Base-by-base conservation (phyloP, 2,888 invertebrate genomes). In the Myopa testacea region DNA sequence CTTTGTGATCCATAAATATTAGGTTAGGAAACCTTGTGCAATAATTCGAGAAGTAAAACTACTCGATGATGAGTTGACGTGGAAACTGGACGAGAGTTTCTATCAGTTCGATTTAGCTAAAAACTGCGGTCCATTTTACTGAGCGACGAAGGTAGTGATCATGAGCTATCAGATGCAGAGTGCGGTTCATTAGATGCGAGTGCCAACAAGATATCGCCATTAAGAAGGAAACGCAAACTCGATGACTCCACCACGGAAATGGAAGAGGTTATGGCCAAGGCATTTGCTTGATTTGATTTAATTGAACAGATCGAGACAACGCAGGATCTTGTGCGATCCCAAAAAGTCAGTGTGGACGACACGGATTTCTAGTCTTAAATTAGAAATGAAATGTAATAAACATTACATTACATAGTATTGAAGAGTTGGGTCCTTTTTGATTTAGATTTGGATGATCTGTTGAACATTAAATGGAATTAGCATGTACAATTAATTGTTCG, bases 41-140 rank as follows among this genome's bases (percentile, higher is more conserved):
- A n/a, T n/a, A n/a, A n/a, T n/a, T n/a, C n/a, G n/a, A n/a, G n/a
- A n/a, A n/a, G n/a, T n/a, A 16, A 55, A 68, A n/a, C 63, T 50
- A 62, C 63, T 58, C 34, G 7, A 63, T 7, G 70, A 80, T 6
- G 81, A 82, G 34, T 70, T 84, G 19, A 82, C 81, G 8, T 80
- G 82, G 3, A 75, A 80, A 14, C 76, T 84, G 34, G 84, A 84
- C 71, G 80, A 83, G 4, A 82, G 82, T 2, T 76, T 85, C 6
- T 83, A 84, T 58, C 79, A 82, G 7, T 84, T 84, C 65, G 84
- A 85, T 76, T 79, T 85, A 40, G 81, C 82, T 1, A 82, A 84
- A 45, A 82, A 84, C 62, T 81, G 82, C 58, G 82, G 81, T 52
- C 77, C 2, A 55, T 78, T 10, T 80, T 79, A 65, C 68, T 73